Evolutionary conservation across 1,140 invertebrate genomes (phyloP).

Genomic region (Magallana angulata): DNA sequence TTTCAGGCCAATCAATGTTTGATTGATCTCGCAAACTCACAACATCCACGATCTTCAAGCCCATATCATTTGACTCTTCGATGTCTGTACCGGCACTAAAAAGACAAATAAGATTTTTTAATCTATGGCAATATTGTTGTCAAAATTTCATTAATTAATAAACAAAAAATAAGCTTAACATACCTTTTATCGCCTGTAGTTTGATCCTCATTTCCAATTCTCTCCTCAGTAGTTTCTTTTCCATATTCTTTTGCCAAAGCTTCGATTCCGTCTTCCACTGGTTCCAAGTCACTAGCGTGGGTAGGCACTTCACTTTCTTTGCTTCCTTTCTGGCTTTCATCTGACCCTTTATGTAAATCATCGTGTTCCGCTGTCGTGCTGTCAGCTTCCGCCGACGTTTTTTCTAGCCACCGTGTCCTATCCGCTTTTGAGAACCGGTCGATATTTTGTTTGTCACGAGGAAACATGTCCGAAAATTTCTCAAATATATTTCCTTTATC

Average conservation of each 20-base stretch:
- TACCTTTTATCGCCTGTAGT: background rate
- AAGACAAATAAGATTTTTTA: background rate
- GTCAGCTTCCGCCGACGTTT: conserved; percentile 68
- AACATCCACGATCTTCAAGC: conserved; percentile 72
- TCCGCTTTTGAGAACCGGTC: background rate
- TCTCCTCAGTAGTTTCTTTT: background rate
- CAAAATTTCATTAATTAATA: background rate
- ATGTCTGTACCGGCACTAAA: background rate
- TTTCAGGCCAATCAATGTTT: conserved; percentile 46
- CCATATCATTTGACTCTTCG: conserved; percentile 57
- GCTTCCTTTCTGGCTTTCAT: background rate
- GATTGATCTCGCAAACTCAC: conserved; percentile 67
- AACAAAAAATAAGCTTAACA: background rate
- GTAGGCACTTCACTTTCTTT: background rate
- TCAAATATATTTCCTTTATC: conserved; percentile 69
- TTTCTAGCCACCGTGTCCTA: conserved; percentile 48
- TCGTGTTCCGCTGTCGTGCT: conserved; percentile 66
- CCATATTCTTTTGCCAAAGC: conserved; percentile 32
- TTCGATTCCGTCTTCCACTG: conserved; percentile 34
- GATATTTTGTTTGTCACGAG: conserved; percentile 15
- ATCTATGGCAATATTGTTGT: background rate
- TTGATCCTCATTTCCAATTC: background rate
- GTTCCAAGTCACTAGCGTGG: background rate
- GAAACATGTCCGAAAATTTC: conserved; percentile 62
- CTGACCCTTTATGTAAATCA: conserved; percentile 33